Conservation (phyloP, 2,888 invertebrate genomes). For the Ormyrus nitidulus region DNA sequence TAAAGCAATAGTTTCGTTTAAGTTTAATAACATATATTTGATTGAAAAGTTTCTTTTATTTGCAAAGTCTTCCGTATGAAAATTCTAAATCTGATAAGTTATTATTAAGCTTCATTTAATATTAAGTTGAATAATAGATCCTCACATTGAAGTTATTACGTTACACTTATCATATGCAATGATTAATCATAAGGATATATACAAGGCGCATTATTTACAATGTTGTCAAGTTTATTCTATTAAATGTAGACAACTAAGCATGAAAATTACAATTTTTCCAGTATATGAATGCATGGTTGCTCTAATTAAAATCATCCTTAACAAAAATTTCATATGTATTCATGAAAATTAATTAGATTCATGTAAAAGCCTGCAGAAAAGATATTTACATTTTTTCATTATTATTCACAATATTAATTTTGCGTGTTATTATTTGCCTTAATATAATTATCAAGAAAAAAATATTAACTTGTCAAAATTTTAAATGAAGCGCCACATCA, state of each 20-base stretch:
- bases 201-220: conserved; percentile 27
- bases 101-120: background rate
- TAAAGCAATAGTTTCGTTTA: background rate
- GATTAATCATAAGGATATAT: conserved; percentile 17
- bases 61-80: conserved; percentile 1
- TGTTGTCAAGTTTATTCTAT: conserved; percentile 1
- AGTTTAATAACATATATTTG: background rate
- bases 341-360: no score
- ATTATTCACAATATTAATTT: background rate
- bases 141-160: background rate
- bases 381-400: no score
- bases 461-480: no score
- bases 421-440: no score
- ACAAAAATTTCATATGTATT: no score
- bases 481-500: no score
- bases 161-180: background rate
- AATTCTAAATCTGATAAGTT: background rate
- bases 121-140: no score
- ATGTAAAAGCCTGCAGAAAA: no score
- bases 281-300: no score
- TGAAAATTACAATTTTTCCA: no score
- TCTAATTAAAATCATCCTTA: no score
- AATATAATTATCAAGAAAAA: no score
- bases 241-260: background rate
- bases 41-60: background rate